phyloP scores from a whole-genome alignment of 2,113 vertebrate species.

The Phoxinus phoxinus region DNA sequence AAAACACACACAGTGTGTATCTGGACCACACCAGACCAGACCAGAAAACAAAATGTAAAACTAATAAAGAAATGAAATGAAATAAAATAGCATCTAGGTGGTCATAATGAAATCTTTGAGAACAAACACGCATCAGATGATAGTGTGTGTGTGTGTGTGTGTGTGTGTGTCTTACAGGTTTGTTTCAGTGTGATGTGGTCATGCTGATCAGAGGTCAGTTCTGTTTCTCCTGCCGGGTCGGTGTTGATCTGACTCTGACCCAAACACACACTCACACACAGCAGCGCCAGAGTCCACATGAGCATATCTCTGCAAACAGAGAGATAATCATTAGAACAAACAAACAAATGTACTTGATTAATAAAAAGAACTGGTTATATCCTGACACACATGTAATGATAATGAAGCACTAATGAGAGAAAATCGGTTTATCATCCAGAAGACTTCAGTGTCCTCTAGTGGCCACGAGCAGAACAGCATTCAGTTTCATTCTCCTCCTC shows the following conservation, averaged over 20 bases:
- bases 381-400: neutral
- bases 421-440: neutral
- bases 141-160: neutral
- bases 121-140: neutral
- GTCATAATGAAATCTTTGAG: neutral
- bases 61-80: too few relatives aligned
- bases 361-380: neutral
- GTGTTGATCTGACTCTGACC: conserved; percentile 40
- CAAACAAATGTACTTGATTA: neutral
- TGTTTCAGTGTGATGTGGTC: conserved; percentile 54
- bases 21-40: too few relatives aligned
- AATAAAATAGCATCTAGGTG: neutral
- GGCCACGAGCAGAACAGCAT: neutral
- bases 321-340: neutral
- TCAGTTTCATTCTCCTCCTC: neutral
- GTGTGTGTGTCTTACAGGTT: conserved; percentile 60
- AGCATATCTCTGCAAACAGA: conserved; percentile 39
- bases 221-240: conserved; percentile 47
- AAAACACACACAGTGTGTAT: neutral
- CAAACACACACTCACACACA: conserved; percentile 32
- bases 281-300: conserved; percentile 2
- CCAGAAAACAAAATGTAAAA: too few relatives aligned
- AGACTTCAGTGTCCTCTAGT: neutral
- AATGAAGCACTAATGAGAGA: neutral
- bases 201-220: conserved; percentile 1